These are phyloP conservation scores for Pangasianodon hypophthalmus DNA, from an alignment of 2,113 vertebrate species.

Conservation along the genomic window DNA sequence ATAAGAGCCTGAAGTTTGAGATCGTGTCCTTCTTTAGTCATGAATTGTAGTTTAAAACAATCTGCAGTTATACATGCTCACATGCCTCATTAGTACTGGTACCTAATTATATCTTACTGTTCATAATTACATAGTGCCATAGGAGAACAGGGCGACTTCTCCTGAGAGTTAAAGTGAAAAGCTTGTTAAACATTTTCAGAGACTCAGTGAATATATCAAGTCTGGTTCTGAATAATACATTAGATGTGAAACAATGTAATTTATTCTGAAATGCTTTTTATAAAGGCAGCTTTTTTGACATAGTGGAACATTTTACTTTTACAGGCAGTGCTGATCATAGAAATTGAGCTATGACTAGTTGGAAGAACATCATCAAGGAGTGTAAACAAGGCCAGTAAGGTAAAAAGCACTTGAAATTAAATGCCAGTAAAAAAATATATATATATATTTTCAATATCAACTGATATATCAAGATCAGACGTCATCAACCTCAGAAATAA, in stretches of 20 bases:
- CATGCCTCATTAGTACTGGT: constrained; percentile 8
- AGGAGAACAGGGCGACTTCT: not conserved
- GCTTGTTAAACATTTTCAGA: constrained; percentile 19
- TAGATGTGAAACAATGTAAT: constrained; percentile 38
- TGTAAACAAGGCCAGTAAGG: not conserved
- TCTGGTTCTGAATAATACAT: constrained; percentile 43
- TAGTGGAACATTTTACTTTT: not conserved
- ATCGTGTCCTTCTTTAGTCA: not conserved
- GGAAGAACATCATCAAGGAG: not conserved
- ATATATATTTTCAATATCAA: not conserved
- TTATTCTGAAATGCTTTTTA: constrained; percentile 7
- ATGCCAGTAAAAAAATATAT: not conserved
- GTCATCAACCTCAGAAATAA: not conserved
- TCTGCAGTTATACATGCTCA: not conserved
- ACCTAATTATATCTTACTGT: constrained; percentile 46
- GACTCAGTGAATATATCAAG: constrained; percentile 13
- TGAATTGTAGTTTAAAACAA: not conserved
- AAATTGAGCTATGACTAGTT: not conserved
- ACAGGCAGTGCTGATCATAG: not conserved
- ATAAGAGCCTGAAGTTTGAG: not conserved
- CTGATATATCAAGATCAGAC: not conserved
- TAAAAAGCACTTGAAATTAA: not conserved
- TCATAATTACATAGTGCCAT: constrained; percentile 39
- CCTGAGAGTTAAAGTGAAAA: constrained; percentile 21
- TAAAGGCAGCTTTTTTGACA: not conserved